These are phyloP conservation scores for Eumaeus atala DNA, from an alignment of 1,140 invertebrate species.

Conservation along the genomic window DNA sequence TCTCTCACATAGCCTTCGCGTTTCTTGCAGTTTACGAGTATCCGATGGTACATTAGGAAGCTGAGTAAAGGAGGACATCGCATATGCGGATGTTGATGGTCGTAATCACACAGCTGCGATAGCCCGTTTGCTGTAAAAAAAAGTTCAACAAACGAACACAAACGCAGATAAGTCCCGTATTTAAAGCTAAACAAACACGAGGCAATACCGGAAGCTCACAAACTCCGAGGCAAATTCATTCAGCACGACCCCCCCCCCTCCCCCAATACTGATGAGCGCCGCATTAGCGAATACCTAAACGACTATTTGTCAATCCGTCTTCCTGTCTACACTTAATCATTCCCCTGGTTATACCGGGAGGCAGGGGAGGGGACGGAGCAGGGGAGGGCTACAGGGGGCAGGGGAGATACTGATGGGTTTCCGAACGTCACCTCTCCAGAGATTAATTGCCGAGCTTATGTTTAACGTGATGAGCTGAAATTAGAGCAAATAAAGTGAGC, in stretches of 20 bases:
- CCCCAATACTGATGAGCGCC: conserved; percentile 61
- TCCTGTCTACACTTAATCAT: conserved; percentile 66
- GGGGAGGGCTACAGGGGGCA: conserved; percentile 4
- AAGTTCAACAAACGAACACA: too few species aligned
- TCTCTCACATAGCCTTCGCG: too few species aligned
- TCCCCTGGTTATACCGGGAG: conserved; percentile 45
- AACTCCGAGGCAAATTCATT: conserved; percentile 28
- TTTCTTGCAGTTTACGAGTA: too few species aligned
- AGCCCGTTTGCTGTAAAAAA: too few species aligned
- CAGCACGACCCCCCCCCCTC: too few species aligned
- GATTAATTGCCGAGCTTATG: conserved; percentile 62
- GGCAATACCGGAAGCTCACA: neutral
- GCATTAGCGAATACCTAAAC: conserved; percentile 67
- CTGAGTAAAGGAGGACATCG: too few species aligned
- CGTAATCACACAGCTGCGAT: too few species aligned
- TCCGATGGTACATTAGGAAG: too few species aligned
- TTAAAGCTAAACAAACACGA: too few species aligned
- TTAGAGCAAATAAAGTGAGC: conserved; percentile 32
- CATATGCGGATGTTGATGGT: too few species aligned
- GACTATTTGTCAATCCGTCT: conserved; percentile 71
- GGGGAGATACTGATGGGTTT: conserved; percentile 29
- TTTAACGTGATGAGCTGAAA: conserved; percentile 49
- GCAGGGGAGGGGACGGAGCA: conserved; percentile 17
- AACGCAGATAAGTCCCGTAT: too few species aligned
- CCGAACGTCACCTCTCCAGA: conserved; percentile 46